A percentile compares a stretch with the other conserved stretches of the same genome.
phyloP scores from a whole-genome alignment of 2,113 vertebrate genomes.

The Halichoerus grypus region DNA sequence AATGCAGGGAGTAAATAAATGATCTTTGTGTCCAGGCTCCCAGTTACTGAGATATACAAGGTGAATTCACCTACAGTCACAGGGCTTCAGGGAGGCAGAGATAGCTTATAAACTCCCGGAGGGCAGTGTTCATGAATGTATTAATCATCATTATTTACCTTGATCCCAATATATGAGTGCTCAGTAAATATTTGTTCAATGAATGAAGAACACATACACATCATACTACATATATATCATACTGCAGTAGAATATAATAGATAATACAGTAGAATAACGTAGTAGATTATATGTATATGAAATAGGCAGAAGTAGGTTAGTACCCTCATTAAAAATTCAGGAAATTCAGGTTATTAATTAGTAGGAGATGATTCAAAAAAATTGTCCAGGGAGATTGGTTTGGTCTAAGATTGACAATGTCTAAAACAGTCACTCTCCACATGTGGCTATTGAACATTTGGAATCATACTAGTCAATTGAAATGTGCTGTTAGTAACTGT shows the following conservation, averaged over 20 bases:
- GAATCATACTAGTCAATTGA: neutral
- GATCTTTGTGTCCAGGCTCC: neutral
- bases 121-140: neutral
- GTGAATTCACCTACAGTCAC: neutral
- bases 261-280: neutral
- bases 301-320: neutral
- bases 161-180: neutral
- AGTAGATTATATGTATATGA: neutral
- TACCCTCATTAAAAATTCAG: neutral
- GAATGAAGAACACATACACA: neutral
- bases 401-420: neutral
- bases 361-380: neutral
- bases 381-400: neutral
- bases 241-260: neutral
- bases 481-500: neutral
- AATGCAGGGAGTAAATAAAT: neutral
- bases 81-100: neutral
- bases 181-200: slow-evolving; percentile 10
- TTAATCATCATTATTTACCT: neutral
- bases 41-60: neutral
- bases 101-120: neutral
- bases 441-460: neutral
- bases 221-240: neutral
- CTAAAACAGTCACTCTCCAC: neutral
- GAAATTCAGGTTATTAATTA: neutral